Conservation (phyloP, 1,140 invertebrate species). For the Caerostris darwini region DNA sequence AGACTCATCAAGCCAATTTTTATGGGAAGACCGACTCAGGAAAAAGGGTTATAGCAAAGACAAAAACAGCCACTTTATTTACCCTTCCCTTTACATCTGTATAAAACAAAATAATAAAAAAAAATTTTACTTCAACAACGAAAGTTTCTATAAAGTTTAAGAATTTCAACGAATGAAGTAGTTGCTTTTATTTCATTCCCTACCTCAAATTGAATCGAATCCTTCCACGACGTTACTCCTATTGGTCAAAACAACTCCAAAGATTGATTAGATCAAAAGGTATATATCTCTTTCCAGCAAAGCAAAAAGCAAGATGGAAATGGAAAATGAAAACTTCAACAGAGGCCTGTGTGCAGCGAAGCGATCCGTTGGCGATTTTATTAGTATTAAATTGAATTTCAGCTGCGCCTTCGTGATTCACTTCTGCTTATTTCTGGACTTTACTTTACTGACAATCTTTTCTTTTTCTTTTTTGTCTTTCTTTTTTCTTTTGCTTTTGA, state of each 20-base stretch:
- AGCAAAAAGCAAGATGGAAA: background rate
- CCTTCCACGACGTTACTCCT: conserved; percentile 41
- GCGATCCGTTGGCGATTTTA: conserved; percentile 17
- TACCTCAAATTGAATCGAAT: conserved; percentile 21
- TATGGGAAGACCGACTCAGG: too few relatives aligned
- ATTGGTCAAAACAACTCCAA: background rate
- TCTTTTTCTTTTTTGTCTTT: background rate
- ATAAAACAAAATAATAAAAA: too few relatives aligned
- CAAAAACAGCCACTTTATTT: too few relatives aligned
- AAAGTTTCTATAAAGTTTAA: conserved; percentile 39
- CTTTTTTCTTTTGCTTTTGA: background rate
- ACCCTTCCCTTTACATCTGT: too few relatives aligned
- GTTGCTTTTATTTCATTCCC: too few relatives aligned
- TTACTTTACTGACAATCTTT: conserved; percentile 27
- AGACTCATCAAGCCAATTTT: too few relatives aligned
- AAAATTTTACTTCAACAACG: too few relatives aligned
- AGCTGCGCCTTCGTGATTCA: conserved; percentile 16
- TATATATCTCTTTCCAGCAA: background rate
- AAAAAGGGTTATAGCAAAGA: too few relatives aligned
- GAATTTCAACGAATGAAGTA: conserved; percentile 31
- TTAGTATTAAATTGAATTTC: conserved; percentile 48
- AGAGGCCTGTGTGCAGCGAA: background rate
- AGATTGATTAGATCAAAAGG: conserved; percentile 43
- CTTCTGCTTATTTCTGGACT: background rate
- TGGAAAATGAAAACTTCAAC: background rate